Evolutionary conservation across 2,888 invertebrate genomes (phyloP).

Genomic region (Cryptosula pallasiana): DNA sequence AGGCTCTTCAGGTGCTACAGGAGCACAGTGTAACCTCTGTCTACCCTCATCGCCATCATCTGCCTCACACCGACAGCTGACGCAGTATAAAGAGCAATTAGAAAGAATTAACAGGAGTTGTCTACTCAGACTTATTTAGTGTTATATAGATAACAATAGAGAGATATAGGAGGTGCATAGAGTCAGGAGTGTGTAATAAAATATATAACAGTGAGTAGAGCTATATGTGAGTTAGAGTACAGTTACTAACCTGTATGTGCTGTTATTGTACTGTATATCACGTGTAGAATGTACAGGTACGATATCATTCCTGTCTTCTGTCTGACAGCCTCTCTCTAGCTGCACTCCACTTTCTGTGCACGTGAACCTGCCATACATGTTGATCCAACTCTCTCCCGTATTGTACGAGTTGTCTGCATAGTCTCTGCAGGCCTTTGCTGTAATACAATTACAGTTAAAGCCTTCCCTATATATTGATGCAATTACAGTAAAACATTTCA

Average conservation of each 20-base stretch:
- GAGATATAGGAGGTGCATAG: too few relatives aligned
- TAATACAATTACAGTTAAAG: neutral
- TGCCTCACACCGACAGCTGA: slow-evolving; percentile 14
- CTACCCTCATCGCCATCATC: neutral
- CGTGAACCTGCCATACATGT: slow-evolving; percentile 21
- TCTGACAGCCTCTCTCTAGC: slow-evolving; percentile 13
- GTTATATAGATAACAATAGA: too few relatives aligned
- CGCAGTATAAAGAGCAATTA: too few relatives aligned
- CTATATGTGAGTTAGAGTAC: too few relatives aligned
- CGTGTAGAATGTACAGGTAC: neutral
- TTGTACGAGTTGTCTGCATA: slow-evolving; percentile 18
- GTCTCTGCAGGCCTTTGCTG: slow-evolving; percentile 3
- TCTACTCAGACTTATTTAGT: too few relatives aligned
- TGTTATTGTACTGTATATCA: neutral
- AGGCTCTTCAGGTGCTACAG: neutral
- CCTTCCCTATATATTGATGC: too few relatives aligned
- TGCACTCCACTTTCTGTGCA: neutral
- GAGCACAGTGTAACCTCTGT: slow-evolving; percentile 11
- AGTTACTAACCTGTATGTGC: too few relatives aligned
- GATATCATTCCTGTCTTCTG: slow-evolving; percentile 8
- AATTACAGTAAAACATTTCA: too few relatives aligned
- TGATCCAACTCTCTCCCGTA: slow-evolving; percentile 17
- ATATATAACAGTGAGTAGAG: too few relatives aligned
- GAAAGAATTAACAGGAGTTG: too few relatives aligned
- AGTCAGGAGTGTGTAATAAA: too few relatives aligned